Conservation (phyloP, 1,140 invertebrate genomes). For the Pissodes strobi region DNA sequence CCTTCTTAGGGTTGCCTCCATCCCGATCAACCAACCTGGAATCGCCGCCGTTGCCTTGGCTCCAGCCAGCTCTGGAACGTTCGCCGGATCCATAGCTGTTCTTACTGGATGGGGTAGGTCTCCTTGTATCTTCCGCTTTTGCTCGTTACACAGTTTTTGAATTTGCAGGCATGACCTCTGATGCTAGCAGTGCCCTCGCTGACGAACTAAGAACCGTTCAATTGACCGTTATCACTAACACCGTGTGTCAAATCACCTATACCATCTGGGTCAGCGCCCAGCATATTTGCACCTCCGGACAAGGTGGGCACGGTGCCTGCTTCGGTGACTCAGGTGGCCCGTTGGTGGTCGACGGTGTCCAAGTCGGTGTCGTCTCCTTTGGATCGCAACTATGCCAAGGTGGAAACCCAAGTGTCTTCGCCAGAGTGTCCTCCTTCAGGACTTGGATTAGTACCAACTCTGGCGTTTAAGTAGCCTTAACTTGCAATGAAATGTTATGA, state of each 20-base stretch:
- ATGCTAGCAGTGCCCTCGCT: constrained; percentile 16
- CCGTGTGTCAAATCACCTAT: constrained; percentile 11
- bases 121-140: too few species aligned
- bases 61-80: constrained; percentile 16
- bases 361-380: constrained; percentile 36
- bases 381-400: constrained; percentile 14
- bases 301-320: constrained; percentile 22
- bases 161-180: constrained; percentile 18
- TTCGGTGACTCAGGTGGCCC: constrained; percentile 38
- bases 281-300: constrained; percentile 34
- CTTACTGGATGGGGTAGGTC: constrained; percentile 26
- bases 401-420: constrained; percentile 28
- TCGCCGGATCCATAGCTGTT: constrained; percentile 14
- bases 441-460: constrained; percentile 19
- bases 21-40: background rate
- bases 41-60: constrained; percentile 12
- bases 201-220: constrained; percentile 6
- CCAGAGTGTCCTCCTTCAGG: constrained; percentile 35
- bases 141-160: too few species aligned
- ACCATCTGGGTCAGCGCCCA: constrained; percentile 7
- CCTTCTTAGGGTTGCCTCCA: constrained; percentile 1
- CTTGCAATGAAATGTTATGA: too few species aligned
- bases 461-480: background rate
- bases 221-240: constrained; percentile 21
- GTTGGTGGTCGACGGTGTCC: constrained; percentile 14